A percentile compares a stretch with the other conserved stretches of the same genome.
Evolutionary conservation across 2,113 vertebrate species (phyloP).

Genomic region (Dicerorhinus sumatrensis): DNA sequence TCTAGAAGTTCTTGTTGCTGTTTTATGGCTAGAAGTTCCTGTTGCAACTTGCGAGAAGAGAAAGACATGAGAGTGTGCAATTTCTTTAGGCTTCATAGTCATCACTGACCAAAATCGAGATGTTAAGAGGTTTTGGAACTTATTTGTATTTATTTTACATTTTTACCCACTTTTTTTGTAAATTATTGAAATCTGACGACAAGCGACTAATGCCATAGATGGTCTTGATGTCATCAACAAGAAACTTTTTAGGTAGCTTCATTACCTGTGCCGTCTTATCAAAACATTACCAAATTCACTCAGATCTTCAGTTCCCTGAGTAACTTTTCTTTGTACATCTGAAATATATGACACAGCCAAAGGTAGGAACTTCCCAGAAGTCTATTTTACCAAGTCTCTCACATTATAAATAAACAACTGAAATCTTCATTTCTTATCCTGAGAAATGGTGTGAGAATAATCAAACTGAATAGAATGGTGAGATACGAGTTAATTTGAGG

Average conservation of each 20-base stretch:
- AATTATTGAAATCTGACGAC: slow-evolving; percentile 3
- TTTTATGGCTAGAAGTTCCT: slow-evolving; percentile 98
- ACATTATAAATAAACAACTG: background rate
- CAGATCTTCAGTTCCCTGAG: background rate
- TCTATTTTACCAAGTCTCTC: background rate
- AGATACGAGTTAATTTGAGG: background rate
- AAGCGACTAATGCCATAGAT: background rate
- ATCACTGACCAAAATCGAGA: slow-evolving; percentile 64
- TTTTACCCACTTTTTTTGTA: slow-evolving; percentile 18
- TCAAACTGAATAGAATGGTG: background rate
- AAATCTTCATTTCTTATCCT: slow-evolving; percentile 1
- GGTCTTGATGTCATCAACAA: background rate
- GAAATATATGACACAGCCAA: slow-evolving; percentile 22
- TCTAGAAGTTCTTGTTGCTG: slow-evolving; percentile 98
- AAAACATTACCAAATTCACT: slow-evolving; percentile 41
- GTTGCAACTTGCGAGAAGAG: slow-evolving; percentile 95
- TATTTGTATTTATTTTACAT: slow-evolving; percentile 51
- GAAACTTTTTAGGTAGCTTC: background rate
- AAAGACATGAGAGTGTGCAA: slow-evolving; percentile 88
- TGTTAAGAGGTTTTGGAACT: slow-evolving; percentile 45
- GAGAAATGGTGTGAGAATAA: slow-evolving; percentile 4
- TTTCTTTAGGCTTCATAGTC: slow-evolving; percentile 76
- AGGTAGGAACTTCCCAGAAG: background rate
- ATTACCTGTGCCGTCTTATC: background rate
- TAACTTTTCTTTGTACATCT: background rate